phyloP scores from a whole-genome alignment of 2,888 invertebrate genomes.

The Eudemis profundana region DNA sequence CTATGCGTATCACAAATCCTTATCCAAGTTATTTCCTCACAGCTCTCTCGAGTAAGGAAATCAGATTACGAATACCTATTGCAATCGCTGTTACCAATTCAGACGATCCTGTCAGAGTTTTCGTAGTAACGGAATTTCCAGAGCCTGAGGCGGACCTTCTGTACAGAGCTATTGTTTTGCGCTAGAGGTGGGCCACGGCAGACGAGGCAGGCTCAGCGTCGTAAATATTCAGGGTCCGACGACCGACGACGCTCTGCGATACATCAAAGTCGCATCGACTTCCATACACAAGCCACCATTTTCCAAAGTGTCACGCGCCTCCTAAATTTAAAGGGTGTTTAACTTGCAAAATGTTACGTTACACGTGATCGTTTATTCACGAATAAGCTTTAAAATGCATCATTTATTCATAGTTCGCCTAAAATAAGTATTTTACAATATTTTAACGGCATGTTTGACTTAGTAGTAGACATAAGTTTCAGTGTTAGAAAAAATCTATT shows the following conservation, averaged over 20 bases:
- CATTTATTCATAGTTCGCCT: neutral
- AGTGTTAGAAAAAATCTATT: too few relatives aligned
- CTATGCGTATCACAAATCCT: too few relatives aligned
- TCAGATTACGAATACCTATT: too few relatives aligned
- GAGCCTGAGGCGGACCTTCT: neutral
- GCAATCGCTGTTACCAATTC: too few relatives aligned
- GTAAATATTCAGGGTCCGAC: constrained; percentile 78
- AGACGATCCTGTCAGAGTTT: too few relatives aligned
- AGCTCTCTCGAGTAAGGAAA: too few relatives aligned
- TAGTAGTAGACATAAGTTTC: too few relatives aligned
- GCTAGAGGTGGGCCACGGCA: constrained; percentile 34
- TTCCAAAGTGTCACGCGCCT: constrained; percentile 55
- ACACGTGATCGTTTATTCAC: constrained; percentile 1
- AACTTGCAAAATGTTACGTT: constrained; percentile 13
- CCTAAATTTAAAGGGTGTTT: constrained; percentile 55
- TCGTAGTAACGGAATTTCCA: too few relatives aligned
- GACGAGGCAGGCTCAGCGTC: constrained; percentile 49
- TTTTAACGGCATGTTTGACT: too few relatives aligned
- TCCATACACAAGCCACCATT: constrained; percentile 60
- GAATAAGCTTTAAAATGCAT: neutral
- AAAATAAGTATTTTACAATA: neutral
- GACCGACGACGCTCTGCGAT: constrained; percentile 65
- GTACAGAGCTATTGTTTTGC: constrained; percentile 17
- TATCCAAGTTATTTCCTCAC: too few relatives aligned
- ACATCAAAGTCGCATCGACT: constrained; percentile 74